phyloP scores from a whole-genome alignment of 2,113 vertebrate genomes.

The Ardeotis arabs region DNA sequence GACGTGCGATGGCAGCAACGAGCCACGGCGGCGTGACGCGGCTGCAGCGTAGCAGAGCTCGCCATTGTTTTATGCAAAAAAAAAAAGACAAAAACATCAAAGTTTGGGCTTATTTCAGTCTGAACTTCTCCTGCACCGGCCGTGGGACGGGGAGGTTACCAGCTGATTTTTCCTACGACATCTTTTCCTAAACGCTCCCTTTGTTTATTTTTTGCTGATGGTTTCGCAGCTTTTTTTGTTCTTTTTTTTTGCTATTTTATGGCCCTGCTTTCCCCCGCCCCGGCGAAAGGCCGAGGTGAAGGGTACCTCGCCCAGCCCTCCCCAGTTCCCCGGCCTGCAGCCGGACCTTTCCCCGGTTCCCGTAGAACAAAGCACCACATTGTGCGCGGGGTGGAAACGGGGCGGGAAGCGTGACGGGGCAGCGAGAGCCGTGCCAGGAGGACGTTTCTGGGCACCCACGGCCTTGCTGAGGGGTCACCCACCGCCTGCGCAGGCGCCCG shows the following conservation, averaged over 20 bases:
- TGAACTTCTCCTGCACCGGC: background rate
- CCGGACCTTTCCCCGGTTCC: background rate
- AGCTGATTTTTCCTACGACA: fast-evolving
- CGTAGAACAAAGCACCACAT: constrained; percentile 13
- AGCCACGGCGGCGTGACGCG: background rate
- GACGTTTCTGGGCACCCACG: background rate
- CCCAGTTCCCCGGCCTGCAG: background rate
- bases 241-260: background rate
- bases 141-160: background rate
- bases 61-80: background rate
- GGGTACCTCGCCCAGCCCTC: background rate
- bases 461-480: background rate
- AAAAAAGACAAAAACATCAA: background rate
- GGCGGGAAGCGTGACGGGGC: background rate
- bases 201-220: background rate
- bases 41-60: background rate
- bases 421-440: background rate
- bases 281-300: fast-evolving
- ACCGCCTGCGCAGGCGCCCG: background rate
- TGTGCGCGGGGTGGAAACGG: background rate
- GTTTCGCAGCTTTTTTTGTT: fast-evolving
- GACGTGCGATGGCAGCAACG: constrained; percentile 50
- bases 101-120: background rate
- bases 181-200: background rate
- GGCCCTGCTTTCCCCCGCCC: no score